A percentile compares a stretch with the other conserved stretches of the same genome.
These are phyloP conservation scores for Eristalis pertinax DNA, from an alignment of 2,888 invertebrate species.

Conservation along the genomic window DNA sequence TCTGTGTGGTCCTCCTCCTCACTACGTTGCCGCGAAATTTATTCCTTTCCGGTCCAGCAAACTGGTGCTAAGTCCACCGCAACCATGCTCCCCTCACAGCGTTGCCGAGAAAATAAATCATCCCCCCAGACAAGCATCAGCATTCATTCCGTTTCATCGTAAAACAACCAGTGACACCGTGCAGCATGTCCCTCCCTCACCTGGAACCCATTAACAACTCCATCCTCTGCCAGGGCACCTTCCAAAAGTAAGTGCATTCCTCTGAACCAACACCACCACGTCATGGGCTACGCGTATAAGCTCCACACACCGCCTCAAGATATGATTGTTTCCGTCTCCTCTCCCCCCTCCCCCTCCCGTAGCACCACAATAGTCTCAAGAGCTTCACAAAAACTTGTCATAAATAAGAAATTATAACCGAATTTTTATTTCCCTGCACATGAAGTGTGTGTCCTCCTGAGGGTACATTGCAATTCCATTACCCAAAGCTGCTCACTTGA, in stretches of 20 bases:
- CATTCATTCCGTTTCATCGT: not conserved
- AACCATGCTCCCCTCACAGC: not conserved
- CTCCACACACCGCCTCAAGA: not conserved
- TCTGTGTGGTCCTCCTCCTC: too few relatives aligned
- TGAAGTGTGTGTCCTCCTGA: not conserved
- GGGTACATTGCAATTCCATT: constrained; percentile 55
- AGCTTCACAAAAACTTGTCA: not conserved
- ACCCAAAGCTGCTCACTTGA: constrained; percentile 65
- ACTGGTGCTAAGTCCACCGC: too few relatives aligned
- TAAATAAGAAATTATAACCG: constrained; percentile 44
- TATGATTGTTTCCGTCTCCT: not conserved
- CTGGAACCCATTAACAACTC: not conserved
- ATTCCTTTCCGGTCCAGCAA: too few relatives aligned
- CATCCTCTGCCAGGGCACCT: not conserved
- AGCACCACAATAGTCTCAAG: not conserved
- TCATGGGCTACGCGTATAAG: not conserved
- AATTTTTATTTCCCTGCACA: constrained; percentile 28
- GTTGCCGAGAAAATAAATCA: too few relatives aligned
- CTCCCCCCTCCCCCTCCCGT: not conserved
- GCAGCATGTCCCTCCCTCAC: not conserved
- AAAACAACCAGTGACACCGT: not conserved
- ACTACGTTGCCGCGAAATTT: too few relatives aligned
- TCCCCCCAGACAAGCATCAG: not conserved
- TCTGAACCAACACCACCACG: too few relatives aligned
- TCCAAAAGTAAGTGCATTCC: not conserved